Base-by-base conservation (phyloP, 64 coral and sea anemone species). In the Dendronephthya gigantea region DNA sequence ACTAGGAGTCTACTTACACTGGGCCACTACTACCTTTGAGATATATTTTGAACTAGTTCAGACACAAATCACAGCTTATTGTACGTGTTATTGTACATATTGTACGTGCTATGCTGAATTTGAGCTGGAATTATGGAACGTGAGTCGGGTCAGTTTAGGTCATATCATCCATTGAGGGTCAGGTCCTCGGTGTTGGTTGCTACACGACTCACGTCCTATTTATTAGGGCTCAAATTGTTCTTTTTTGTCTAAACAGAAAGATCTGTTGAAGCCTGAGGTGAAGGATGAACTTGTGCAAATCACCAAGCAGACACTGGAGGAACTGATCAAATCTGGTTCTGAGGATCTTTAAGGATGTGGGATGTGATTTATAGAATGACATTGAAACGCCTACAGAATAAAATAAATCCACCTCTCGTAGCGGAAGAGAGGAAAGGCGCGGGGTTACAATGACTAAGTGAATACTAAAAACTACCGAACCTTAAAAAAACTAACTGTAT, bases 181-280 rank as follows among this genome's bases (percentile, higher is more conserved):
- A 27, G 25, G 31, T 13, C n/a, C 9, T 30, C 1, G 33, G 33
- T n/a, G 1, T 19, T 74, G n/a, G 22, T 74, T 74, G 13, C 33
- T 25, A n/a, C 1, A 11, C 33, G 30, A 27, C 30, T 34, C 19
- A 37, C 15, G 31, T 79, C 36, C 28, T 8, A 37, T 8, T 33
- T 76, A 37, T 45, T 11, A 82, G 10, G n/a, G 23, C 28, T 49
- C 0, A 15, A 52, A 48, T 13, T 30, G 6, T 36, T 69, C 82
- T 10, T 85, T 23, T 1, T 84, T 40, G 23, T 82, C 84, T 49
- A 22, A 98, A 89, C 91, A 93, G 7, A 98, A 93, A 86, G 94
- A 98, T 4, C 55, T 98, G 27, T 62, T 98, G 62, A 98, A 92
- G 49, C 94, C 94, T 37, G 94, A 98, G 93, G 85, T 91, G 27